Evolutionary conservation across 2,113 vertebrate species (phyloP).

Genomic region (Megalops atlanticus): DNA sequence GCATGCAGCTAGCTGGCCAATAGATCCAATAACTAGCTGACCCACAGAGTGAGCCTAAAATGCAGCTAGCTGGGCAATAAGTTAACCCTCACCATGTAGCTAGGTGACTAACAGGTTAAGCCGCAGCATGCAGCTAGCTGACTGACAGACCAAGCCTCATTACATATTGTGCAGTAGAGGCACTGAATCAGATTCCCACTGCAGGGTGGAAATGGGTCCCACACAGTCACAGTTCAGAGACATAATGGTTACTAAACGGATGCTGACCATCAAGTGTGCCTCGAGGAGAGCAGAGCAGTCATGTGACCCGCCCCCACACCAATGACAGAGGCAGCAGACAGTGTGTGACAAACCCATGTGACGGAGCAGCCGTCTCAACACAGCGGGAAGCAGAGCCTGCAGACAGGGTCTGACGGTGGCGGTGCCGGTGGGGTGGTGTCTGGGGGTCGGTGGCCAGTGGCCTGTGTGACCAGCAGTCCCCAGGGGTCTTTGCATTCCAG

Average conservation of each 20-base stretch:
- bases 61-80: too few species aligned
- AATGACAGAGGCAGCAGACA: neutral
- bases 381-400: neutral
- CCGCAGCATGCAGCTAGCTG: too few species aligned
- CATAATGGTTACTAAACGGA: neutral
- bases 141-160: too few species aligned
- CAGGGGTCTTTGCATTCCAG: constrained; percentile 2
- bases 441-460: neutral
- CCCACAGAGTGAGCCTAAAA: too few species aligned
- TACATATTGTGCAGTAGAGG: neutral
- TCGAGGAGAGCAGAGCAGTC: neutral
- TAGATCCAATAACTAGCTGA: too few species aligned
- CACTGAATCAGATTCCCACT: neutral
- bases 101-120: too few species aligned
- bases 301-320: neutral
- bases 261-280: neutral
- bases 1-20: too few species aligned
- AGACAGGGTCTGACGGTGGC: neutral
- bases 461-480: neutral
- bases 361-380: neutral
- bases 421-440: neutral
- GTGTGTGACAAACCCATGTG: neutral
- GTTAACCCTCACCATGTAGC: too few species aligned
- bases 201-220: neutral
- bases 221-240: neutral